Evolutionary conservation across 92 coral and sea anemone species (phyloP), one percentile per base, ranked within the genome.

Genomic region (Porites lobata): DNA sequence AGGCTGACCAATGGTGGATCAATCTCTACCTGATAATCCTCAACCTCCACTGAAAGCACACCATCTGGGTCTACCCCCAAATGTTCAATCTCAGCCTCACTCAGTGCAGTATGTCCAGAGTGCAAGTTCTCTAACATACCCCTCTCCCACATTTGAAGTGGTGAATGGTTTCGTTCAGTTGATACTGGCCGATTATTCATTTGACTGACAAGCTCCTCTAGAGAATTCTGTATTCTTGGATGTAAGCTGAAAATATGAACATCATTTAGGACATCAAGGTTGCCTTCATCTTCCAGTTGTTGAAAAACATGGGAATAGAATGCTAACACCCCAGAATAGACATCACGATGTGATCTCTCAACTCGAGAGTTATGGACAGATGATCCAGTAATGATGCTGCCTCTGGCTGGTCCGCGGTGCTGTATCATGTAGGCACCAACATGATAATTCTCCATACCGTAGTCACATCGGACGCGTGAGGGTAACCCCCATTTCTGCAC

Each of bases 381-480:
- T 11, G 90, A 89, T 9, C 92, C 92, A 13, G 92, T 89, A 22
- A 85, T 89, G 76, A 89, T 89, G 78, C 87, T 90, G 24, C 93
- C 91, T 87, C 88, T 91, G 15, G 73, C 94, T 53, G 43, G 51
- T 50, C 91, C 94, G 5, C 84, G 81, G 67, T 80, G 86, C 32
- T 91, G 78, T 20, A 91, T 67, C 92, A 91, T 81, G 78, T 81
- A 91, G 7, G 68, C 70, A 17, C 83, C 94, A 74, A 91, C 94
- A 75, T 59, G 65, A 38, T 29, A 54, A 63, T 70, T 87, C 18
- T 87, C 88, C 91, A 71, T 87, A 1, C 88, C 91, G 50, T 71
- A 79, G 73, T 87, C 87, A 80, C 58, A 77, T 51, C 90, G 76
- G 7, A 68, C 85, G 21, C 87, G 76, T 66, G 90, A 86, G 22